Conservation (phyloP, 1,140 invertebrate genomes). For the Temnothorax nylanderi region DNA sequence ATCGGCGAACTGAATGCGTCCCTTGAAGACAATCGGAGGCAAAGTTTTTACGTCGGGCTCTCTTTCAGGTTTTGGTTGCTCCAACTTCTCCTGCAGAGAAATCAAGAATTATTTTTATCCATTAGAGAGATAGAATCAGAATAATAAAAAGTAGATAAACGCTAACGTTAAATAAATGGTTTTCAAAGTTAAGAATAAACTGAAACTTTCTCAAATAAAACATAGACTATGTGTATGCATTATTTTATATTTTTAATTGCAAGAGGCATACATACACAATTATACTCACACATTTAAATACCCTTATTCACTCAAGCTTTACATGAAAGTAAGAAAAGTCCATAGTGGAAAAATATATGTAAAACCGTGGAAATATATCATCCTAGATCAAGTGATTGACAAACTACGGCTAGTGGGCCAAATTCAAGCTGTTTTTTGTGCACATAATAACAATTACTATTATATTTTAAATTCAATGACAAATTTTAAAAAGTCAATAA, state of each 20-base stretch:
- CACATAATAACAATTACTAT: too few relatives aligned
- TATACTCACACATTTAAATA: neutral
- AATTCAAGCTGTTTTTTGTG: too few relatives aligned
- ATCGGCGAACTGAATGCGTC: conserved; percentile 85
- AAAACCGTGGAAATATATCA: too few relatives aligned
- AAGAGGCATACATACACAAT: neutral
- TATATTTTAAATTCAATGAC: too few relatives aligned
- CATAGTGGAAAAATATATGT: neutral
- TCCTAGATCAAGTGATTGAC: too few relatives aligned
- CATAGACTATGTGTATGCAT: neutral
- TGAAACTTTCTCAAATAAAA: conserved; percentile 15
- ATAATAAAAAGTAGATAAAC: conserved; percentile 11
- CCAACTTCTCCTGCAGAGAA: conserved; percentile 54
- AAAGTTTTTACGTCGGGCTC: conserved; percentile 65
- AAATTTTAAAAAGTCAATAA: neutral
- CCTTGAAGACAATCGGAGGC: conserved; percentile 84
- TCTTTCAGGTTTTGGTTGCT: conserved; percentile 31
- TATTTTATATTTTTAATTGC: neutral
- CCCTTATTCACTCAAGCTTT: neutral
- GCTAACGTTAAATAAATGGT: neutral
- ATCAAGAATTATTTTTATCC: neutral
- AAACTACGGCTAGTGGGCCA: too few relatives aligned
- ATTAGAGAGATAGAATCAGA: neutral
- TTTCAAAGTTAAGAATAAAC: neutral
- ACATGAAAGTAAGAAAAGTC: neutral